Conservation (phyloP, 2,113 vertebrate genomes). For the Poeciliopsis retropinna region DNA sequence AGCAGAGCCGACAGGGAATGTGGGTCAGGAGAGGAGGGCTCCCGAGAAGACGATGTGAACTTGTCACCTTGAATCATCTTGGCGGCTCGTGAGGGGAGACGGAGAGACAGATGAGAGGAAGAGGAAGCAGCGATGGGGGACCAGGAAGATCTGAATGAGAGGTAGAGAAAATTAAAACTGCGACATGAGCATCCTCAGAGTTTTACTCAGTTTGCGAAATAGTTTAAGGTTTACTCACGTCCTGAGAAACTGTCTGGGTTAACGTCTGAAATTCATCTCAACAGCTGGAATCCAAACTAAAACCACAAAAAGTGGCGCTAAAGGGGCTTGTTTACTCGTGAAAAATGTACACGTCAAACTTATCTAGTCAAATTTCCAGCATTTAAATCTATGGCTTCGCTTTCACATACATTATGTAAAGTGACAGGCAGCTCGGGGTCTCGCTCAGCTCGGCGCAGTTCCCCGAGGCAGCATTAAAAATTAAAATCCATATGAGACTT, state of each 20-base stretch:
- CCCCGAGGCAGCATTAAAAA: background rate
- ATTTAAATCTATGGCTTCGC: background rate
- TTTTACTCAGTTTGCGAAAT: no score
- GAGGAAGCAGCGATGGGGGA: background rate
- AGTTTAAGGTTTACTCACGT: no score
- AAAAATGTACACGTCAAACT: background rate
- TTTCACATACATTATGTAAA: background rate
- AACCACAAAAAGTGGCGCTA: background rate
- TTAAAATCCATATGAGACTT: background rate
- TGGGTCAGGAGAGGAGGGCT: slow-evolving; percentile 88
- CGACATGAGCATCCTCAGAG: no score
- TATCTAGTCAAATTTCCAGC: background rate
- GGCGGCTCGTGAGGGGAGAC: slow-evolving; percentile 64
- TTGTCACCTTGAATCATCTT: slow-evolving; percentile 86
- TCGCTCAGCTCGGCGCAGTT: background rate
- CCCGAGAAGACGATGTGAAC: slow-evolving; percentile 84
- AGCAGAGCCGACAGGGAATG: slow-evolving; percentile 74
- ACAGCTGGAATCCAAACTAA: background rate
- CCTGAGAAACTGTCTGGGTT: background rate
- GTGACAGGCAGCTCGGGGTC: background rate
- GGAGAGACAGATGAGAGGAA: slow-evolving; percentile 39
- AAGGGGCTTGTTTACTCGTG: background rate
- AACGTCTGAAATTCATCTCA: background rate
- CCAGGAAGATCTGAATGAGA: slow-evolving; percentile 1
- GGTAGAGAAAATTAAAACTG: background rate